phyloP scores from a whole-genome alignment of 1,140 invertebrate genomes.

The Drosophila truncata region DNA sequence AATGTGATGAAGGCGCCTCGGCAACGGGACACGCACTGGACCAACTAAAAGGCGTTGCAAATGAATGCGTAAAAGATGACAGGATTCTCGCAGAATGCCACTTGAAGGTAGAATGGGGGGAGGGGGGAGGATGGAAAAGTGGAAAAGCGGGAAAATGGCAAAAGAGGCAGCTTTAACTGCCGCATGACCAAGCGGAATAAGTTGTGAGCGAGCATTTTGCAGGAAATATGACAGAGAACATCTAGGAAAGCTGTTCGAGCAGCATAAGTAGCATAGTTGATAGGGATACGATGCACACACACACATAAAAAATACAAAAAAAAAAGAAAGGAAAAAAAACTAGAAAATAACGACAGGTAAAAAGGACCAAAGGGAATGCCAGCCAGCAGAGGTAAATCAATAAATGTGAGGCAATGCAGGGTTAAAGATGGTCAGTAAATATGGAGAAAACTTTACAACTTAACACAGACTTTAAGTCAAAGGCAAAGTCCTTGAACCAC shows the following conservation, averaged over 20 bases:
- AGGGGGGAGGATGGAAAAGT: no score
- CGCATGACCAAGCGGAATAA: slow-evolving; percentile 56
- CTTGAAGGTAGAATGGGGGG: slow-evolving; percentile 8
- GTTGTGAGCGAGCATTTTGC: slow-evolving; percentile 27
- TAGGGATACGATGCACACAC: slow-evolving; percentile 18
- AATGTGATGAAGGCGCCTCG: slow-evolving; percentile 14
- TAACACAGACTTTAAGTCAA: neutral
- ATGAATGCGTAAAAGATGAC: slow-evolving; percentile 77
- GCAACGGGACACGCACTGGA: slow-evolving; percentile 37
- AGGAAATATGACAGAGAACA: slow-evolving; percentile 46
- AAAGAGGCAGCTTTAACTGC: slow-evolving; percentile 29
- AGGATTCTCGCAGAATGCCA: slow-evolving; percentile 51
- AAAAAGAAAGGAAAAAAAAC: no score
- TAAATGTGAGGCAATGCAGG: neutral
- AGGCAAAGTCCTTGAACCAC: neutral
- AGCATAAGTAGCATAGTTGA: slow-evolving; percentile 38
- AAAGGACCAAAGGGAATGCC: neutral
- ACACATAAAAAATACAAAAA: no score
- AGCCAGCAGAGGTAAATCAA: slow-evolving; percentile 8
- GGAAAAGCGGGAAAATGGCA: neutral
- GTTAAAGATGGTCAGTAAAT: neutral
- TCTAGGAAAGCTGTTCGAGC: slow-evolving; percentile 32
- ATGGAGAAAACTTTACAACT: neutral
- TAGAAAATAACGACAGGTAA: neutral
- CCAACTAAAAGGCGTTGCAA: slow-evolving; percentile 58